Conservation (phyloP, 2,113 vertebrate genomes). For the Acanthisitta chloris region DNA sequence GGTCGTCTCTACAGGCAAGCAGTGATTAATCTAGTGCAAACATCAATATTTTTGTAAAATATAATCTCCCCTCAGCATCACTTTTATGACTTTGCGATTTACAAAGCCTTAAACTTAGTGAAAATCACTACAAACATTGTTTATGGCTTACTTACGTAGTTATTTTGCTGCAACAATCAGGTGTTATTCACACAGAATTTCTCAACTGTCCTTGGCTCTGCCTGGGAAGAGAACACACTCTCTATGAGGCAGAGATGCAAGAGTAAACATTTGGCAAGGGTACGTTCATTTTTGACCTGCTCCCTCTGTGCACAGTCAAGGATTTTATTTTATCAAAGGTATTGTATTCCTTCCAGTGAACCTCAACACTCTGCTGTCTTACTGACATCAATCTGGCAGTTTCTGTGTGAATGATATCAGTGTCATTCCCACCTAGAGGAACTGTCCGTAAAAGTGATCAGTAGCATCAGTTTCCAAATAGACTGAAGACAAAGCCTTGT, state of each 20-base stretch:
- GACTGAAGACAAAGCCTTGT: background rate
- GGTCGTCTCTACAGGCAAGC: conserved; percentile 33
- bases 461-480: background rate
- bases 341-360: conserved; percentile 12
- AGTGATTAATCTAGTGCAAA: conserved; percentile 72
- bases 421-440: conserved; percentile 41
- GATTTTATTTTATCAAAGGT: conserved; percentile 13
- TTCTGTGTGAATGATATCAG: background rate
- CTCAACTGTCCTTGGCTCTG: conserved; percentile 68
- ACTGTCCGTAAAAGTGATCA: conserved; percentile 11
- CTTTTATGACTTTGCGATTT: conserved; percentile 66
- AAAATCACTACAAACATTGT: conserved; percentile 69
- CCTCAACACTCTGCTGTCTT: conserved; percentile 3
- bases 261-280: conserved; percentile 68
- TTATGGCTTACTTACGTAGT: conserved; percentile 69
- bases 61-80: conserved; percentile 38
- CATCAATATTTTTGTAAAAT: conserved; percentile 73
- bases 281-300: background rate
- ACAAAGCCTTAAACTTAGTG: conserved; percentile 70
- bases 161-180: conserved; percentile 65
- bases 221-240: conserved; percentile 56
- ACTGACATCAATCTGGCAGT: conserved; percentile 34
- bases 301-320: background rate
- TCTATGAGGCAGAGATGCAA: conserved; percentile 59
- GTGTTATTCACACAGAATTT: conserved; percentile 71